Conservation (phyloP, 2,113 vertebrate genomes). For the Numida meleagris region DNA sequence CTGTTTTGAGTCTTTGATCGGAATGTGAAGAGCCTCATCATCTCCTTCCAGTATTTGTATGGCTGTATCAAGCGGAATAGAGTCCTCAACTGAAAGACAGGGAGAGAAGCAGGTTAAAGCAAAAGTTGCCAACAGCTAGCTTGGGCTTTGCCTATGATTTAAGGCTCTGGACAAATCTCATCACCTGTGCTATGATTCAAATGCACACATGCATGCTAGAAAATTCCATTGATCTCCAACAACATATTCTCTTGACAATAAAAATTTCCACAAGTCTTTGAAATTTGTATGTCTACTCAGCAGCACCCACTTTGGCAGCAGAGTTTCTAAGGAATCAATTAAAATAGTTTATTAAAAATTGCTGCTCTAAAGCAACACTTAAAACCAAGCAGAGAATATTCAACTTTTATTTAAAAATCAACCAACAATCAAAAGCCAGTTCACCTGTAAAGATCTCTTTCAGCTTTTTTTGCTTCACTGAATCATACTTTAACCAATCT, state of each 20-base stretch:
- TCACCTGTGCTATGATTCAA: neutral
- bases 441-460: conserved; percentile 73
- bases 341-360: conserved; percentile 5
- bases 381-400: neutral
- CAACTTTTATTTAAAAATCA: neutral
- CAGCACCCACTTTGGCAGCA: neutral
- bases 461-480: conserved; percentile 65
- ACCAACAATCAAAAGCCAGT: neutral
- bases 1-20: conserved; percentile 71
- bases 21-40: conserved; percentile 40
- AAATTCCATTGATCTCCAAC: neutral
- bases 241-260: neutral
- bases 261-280: neutral
- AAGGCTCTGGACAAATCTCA: neutral
- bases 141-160: neutral
- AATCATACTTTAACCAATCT: conserved; percentile 78
- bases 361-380: neutral
- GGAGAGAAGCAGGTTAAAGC: conserved; percentile 28
- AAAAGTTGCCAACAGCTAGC: neutral
- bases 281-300: neutral
- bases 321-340: neutral
- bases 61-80: conserved; percentile 65
- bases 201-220: neutral
- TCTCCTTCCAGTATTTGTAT: conserved; percentile 66
- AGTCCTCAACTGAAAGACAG: conserved; percentile 60